Conservation (phyloP, 2,888 invertebrate species). For the Netelia virgata region DNA sequence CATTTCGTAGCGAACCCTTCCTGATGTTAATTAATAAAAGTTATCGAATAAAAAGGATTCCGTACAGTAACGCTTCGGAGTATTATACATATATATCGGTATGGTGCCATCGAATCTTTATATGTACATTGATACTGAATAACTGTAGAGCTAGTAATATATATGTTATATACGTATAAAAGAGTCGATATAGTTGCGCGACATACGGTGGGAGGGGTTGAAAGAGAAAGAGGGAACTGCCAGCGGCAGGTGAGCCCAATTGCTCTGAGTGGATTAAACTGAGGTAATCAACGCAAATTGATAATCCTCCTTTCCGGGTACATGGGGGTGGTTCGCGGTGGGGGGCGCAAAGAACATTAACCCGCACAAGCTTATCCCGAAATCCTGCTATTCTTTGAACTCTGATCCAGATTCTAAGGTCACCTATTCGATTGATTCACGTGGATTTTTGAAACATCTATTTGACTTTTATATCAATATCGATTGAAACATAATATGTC, state of each 20-base stretch:
- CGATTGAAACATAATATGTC: not conserved
- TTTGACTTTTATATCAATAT: not conserved
- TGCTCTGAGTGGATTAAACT: conserved; percentile 82
- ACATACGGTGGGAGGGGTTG: conserved; percentile 54
- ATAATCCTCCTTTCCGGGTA: conserved; percentile 79
- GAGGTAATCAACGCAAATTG: conserved; percentile 82
- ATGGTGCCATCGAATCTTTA: conserved; percentile 4
- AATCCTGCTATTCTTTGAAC: not conserved
- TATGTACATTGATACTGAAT: conserved; percentile 49
- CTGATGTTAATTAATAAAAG: conserved; percentile 80
- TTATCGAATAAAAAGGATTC: conserved; percentile 78
- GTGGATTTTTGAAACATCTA: not conserved
- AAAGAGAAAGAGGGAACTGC: conserved; percentile 66
- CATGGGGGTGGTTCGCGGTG: conserved; percentile 1
- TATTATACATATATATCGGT: not conserved
- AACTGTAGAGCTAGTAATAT: conserved; percentile 38
- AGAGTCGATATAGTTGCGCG: conserved; percentile 36
- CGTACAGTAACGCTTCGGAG: conserved; percentile 29
- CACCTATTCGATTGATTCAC: not conserved
- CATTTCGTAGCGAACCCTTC: conserved; percentile 74
- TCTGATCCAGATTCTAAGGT: not conserved
- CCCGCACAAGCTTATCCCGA: not conserved
- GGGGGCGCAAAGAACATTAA: not conserved
- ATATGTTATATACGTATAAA: conserved; percentile 22
- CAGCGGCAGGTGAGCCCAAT: conserved; percentile 79